Conservation (phyloP, 1,140 invertebrate species). For the Dolichoris vasculosae region DNA sequence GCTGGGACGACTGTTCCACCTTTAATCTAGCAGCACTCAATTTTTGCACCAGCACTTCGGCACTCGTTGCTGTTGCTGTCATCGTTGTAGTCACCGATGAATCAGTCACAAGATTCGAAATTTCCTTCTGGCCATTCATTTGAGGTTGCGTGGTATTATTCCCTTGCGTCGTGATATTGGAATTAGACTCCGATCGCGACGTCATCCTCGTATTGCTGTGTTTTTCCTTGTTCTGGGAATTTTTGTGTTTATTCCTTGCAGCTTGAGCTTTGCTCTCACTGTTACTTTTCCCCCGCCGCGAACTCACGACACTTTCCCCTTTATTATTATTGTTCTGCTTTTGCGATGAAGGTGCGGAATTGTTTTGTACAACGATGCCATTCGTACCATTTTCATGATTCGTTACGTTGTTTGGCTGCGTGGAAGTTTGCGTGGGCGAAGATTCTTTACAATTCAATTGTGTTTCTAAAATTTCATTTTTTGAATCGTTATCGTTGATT, state of each 20-base stretch:
- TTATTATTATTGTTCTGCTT: constrained; percentile 72
- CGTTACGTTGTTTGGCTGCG: constrained; percentile 60
- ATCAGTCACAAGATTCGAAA: constrained; percentile 61
- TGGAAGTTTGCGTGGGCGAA: constrained; percentile 64
- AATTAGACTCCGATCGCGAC: constrained; percentile 68
- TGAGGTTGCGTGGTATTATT: constrained; percentile 59
- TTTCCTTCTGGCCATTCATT: constrained; percentile 67
- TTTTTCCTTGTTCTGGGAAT: constrained; percentile 73
- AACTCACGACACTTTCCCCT: constrained; percentile 65
- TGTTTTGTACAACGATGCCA: constrained; percentile 39
- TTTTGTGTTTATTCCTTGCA: constrained; percentile 73
- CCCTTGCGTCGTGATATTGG: constrained; percentile 53
- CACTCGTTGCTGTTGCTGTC: constrained; percentile 26
- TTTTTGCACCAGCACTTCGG: constrained; percentile 65
- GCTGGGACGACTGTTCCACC: constrained; percentile 60
- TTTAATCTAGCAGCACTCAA: constrained; percentile 64
- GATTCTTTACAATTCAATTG: constrained; percentile 71
- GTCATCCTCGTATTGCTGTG: constrained; percentile 63
- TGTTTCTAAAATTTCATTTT: constrained; percentile 59
- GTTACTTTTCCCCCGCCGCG: constrained; percentile 71
- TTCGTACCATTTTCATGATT: constrained; percentile 60
- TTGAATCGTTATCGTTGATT: too few species aligned
- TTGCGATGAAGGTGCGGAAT: constrained; percentile 60
- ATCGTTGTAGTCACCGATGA: constrained; percentile 33
- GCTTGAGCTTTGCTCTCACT: constrained; percentile 73